Conservation (phyloP, 2,797 vertebrate genomes). For the Odontamblyopus lacepedii region DNA sequence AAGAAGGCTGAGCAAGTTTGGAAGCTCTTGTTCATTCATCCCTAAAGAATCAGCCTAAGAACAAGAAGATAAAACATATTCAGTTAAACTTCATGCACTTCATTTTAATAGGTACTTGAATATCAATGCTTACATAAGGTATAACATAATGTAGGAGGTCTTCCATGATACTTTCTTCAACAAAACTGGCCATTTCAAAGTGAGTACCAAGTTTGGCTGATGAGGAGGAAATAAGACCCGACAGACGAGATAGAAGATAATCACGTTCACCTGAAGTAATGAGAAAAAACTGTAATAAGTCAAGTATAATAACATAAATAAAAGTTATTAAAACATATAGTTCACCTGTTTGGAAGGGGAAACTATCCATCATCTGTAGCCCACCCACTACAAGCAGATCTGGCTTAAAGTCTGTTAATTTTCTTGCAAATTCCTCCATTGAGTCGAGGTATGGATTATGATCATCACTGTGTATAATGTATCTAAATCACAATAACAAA, state of each 20-base stretch:
- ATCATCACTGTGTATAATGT: constrained; percentile 85
- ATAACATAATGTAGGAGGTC: constrained; percentile 78
- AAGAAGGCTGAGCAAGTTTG: constrained; percentile 83
- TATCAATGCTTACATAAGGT: constrained; percentile 66
- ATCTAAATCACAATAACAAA: constrained; percentile 62
- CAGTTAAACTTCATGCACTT: not conserved
- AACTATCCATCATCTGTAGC: constrained; percentile 88
- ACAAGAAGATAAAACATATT: not conserved
- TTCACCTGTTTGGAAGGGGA: constrained; percentile 80
- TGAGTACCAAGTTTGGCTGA: constrained; percentile 75
- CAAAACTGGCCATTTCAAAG: constrained; percentile 89
- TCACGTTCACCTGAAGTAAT: constrained; percentile 74
- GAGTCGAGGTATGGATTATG: constrained; percentile 85
- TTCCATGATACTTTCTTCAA: constrained; percentile 81
- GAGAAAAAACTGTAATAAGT: not conserved
- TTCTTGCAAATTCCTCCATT: constrained; percentile 79
- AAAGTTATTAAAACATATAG: not conserved
- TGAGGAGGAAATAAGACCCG: constrained; percentile 69
- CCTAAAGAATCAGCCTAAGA: constrained; percentile 81
- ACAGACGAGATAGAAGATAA: constrained; percentile 73
- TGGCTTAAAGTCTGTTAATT: constrained; percentile 73
- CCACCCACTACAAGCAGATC: constrained; percentile 84
- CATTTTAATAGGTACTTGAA: not conserved
- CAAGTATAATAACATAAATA: not conserved
- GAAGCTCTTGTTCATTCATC: constrained; percentile 89